Evolutionary conservation across 2,797 vertebrate species (phyloP).

Genomic region (Sebastes goodei): DNA sequence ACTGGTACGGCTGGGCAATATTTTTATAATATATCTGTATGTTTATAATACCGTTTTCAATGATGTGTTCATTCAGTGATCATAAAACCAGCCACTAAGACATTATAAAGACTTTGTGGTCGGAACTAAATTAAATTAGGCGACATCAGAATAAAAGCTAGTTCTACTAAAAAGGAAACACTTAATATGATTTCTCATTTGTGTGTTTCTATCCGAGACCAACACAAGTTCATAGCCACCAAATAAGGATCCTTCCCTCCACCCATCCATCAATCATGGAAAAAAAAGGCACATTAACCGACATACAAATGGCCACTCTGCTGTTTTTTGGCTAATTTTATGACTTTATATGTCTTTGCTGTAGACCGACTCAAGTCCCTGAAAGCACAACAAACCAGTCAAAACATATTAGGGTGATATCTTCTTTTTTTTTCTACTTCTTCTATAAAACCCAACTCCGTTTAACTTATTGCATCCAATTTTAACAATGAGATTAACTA

Average conservation of each 20-base stretch:
- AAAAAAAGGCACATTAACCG: neutral
- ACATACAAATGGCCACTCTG: neutral
- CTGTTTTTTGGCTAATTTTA: neutral
- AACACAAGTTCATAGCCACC: neutral
- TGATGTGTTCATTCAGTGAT: neutral
- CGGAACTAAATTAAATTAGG: neutral
- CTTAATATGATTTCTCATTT: neutral
- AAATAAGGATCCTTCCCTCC: neutral
- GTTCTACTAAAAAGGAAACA: neutral
- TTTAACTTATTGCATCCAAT: conserved; percentile 29
- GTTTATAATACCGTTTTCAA: neutral
- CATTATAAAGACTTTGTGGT: neutral
- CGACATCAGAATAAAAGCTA: neutral
- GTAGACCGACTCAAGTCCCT: neutral
- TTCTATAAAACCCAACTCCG: neutral
- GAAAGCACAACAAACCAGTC: conserved; percentile 22
- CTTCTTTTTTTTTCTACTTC: neutral
- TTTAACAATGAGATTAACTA: conserved; percentile 47
- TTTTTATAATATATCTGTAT: neutral
- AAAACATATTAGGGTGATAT: conserved; percentile 8
- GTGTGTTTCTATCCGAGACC: neutral
- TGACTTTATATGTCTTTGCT: neutral
- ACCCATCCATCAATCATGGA: neutral
- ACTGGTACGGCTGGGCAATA: neutral
- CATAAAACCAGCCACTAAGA: neutral